These are phyloP conservation scores for Bos indicus DNA, from an alignment of 2,113 vertebrate species.

Conservation along the genomic window DNA sequence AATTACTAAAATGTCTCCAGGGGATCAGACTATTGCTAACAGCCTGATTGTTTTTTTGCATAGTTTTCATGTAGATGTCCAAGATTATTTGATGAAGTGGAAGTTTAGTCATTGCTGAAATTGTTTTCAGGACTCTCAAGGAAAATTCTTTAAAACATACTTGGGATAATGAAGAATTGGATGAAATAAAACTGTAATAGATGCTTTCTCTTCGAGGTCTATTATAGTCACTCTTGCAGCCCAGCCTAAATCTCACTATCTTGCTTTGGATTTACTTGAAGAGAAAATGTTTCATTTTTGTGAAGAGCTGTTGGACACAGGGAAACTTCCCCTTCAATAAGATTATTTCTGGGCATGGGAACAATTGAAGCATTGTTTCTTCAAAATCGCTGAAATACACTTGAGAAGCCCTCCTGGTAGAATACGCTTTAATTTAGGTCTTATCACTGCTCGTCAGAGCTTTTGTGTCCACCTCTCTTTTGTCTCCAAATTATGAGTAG, in stretches of 20 bases:
- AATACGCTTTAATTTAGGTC: conserved; percentile 49
- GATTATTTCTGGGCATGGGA: conserved; percentile 30
- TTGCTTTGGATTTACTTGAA: conserved; percentile 42
- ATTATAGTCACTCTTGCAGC: conserved; percentile 4
- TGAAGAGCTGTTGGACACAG: conserved; percentile 49
- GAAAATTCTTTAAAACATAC: conserved; percentile 25
- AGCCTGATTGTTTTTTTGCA: neutral
- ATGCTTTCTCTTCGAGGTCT: conserved; percentile 35
- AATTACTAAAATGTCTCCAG: neutral
- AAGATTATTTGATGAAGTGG: neutral
- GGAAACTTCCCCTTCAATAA: conserved; percentile 45
- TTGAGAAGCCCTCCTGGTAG: conserved; percentile 39
- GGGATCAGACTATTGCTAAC: neutral
- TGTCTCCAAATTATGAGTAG: conserved; percentile 38
- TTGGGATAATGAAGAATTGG: conserved; percentile 34
- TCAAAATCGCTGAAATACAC: neutral
- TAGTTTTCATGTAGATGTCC: neutral
- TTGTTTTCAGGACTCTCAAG: neutral
- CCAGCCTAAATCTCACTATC: neutral
- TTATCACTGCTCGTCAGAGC: neutral
- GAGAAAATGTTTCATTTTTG: conserved; percentile 52
- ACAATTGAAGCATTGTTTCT: conserved; percentile 58
- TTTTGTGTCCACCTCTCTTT: conserved; percentile 44
- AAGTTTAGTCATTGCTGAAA: conserved; percentile 26
- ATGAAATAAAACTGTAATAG: conserved; percentile 29